Conservation (phyloP, 2,113 vertebrate species). For the Rhynchopsitta pachyrhyncha region DNA sequence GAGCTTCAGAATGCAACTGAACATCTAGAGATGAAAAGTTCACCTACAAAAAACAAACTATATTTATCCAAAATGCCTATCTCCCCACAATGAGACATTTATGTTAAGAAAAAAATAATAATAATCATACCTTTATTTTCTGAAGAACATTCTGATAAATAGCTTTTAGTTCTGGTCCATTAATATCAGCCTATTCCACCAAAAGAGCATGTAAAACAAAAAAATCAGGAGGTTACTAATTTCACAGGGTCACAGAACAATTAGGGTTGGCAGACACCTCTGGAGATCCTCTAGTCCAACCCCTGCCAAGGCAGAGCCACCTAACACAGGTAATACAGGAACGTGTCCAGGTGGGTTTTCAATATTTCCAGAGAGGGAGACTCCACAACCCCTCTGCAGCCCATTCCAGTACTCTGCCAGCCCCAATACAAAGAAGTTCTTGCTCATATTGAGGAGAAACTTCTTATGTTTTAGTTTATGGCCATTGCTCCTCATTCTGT, state of each 20-base stretch:
- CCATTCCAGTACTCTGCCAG: neutral
- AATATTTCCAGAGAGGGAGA: neutral
- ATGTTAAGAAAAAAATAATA: neutral
- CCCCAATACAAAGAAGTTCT: neutral
- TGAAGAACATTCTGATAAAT: constrained; percentile 87
- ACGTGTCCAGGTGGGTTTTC: neutral
- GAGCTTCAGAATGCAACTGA: constrained; percentile 93
- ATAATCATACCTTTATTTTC: constrained; percentile 84
- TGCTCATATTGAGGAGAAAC: no score
- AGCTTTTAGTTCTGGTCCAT: constrained; percentile 84
- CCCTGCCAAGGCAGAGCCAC: no score
- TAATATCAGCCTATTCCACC: constrained; percentile 83
- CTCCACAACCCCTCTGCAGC: neutral
- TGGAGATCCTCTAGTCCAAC: neutral
- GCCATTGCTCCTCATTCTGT: no score
- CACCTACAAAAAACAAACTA: constrained; percentile 67
- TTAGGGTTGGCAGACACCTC: neutral
- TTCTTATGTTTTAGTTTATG: no score
- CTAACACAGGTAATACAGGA: no score
- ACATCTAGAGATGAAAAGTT: constrained; percentile 95
- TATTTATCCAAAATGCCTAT: constrained; percentile 62
- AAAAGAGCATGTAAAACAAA: neutral
- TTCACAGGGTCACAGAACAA: neutral
- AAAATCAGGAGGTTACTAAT: neutral
- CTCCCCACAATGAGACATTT: neutral